Evolutionary conservation across 1,140 invertebrate species (phyloP).

Genomic region (Bombus huntii): DNA sequence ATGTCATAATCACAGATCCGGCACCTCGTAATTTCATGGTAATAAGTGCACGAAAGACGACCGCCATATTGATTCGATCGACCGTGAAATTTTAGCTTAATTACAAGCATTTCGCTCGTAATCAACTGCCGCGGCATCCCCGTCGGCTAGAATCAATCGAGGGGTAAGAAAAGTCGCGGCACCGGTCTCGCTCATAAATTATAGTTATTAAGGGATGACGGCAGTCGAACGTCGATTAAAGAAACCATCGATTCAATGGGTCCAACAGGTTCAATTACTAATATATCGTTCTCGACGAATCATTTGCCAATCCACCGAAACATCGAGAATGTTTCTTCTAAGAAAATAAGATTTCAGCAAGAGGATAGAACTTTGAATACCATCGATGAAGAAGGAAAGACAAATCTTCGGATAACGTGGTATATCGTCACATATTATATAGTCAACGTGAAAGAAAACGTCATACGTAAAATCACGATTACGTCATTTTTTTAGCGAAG

Average conservation of each 20-base stretch:
- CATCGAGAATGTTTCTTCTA: too few relatives aligned
- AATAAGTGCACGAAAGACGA: too few relatives aligned
- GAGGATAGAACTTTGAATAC: too few relatives aligned
- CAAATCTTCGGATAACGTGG: too few relatives aligned
- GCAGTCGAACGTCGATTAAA: constrained; percentile 19
- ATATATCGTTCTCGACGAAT: neutral
- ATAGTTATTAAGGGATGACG: constrained; percentile 34
- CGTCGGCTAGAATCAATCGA: neutral
- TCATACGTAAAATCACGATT: too few relatives aligned
- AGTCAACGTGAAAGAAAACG: too few relatives aligned
- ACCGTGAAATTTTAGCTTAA: constrained; percentile 49
- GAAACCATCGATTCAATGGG: constrained; percentile 2
- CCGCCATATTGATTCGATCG: constrained; percentile 11
- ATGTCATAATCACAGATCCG: too few relatives aligned
- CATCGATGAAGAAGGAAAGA: too few relatives aligned
- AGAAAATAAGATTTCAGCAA: too few relatives aligned
- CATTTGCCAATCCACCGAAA: neutral
- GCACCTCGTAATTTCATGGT: too few relatives aligned
- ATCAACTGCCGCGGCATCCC: neutral
- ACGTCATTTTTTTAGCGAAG: too few relatives aligned
- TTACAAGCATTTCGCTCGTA: constrained; percentile 29
- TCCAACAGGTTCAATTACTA: constrained; percentile 1
- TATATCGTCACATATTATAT: rapidly evolving
- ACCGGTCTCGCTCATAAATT: constrained; percentile 7
- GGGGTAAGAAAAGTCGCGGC: constrained; percentile 7